phyloP scores from a whole-genome alignment of 2,888 invertebrate species.

The Caenorhabditis afra region DNA sequence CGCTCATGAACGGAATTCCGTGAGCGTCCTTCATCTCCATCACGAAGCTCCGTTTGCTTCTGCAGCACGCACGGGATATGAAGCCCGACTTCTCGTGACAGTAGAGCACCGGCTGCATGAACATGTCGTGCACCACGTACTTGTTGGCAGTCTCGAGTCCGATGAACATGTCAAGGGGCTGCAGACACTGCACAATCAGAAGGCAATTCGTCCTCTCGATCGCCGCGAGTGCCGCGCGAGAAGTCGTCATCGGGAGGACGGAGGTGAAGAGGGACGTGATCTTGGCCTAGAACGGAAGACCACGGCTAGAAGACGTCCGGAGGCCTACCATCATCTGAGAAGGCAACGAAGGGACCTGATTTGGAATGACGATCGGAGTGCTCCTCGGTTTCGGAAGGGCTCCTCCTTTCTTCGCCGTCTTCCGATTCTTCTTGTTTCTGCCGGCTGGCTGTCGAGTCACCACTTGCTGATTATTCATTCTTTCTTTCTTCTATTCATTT shows the following conservation, averaged over 20 bases:
- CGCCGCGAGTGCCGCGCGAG: background rate
- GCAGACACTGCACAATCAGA: background rate
- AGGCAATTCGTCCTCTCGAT: background rate
- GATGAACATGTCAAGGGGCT: background rate
- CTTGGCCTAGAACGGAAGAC: background rate
- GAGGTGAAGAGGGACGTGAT: background rate
- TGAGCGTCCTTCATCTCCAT: background rate
- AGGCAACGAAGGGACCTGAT: background rate
- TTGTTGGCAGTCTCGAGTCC: background rate
- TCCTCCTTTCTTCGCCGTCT: background rate
- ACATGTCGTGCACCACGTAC: background rate
- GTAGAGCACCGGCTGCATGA: background rate
- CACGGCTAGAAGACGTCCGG: no score
- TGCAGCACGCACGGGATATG: background rate
- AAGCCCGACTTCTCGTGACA: background rate
- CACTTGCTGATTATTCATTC: no score
- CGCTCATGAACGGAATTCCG: background rate
- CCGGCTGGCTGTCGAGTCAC: background rate
- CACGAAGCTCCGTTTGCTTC: background rate
- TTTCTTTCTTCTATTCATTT: background rate
- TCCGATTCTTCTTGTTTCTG: background rate
- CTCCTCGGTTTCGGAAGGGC: background rate
- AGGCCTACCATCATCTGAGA: background rate
- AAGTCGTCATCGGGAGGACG: no score
- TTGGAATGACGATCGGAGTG: background rate